phyloP scores from a whole-genome alignment of 2,797 vertebrate genomes.

The Silurus aristotelis region DNA sequence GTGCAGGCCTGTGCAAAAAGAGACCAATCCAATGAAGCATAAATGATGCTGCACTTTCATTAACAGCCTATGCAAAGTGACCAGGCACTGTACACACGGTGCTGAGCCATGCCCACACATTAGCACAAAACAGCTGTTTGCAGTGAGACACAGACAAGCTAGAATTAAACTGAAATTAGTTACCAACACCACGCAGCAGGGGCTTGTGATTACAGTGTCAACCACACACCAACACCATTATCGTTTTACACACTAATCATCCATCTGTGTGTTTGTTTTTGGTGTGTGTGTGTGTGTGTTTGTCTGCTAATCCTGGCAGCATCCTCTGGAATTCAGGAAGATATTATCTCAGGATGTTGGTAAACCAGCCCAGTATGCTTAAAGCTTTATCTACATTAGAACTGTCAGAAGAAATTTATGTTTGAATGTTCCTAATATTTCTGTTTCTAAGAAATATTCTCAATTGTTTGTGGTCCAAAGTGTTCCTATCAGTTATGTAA shows the following conservation, averaged over 20 bases:
- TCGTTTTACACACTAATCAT: constrained; percentile 50
- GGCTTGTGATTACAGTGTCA: constrained; percentile 54
- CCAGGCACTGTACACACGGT: constrained; percentile 10
- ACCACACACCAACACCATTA: constrained; percentile 52
- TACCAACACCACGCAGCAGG: constrained; percentile 50
- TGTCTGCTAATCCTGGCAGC: constrained; percentile 33
- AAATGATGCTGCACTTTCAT: constrained; percentile 46
- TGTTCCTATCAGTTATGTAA: neutral
- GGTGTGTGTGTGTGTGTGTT: constrained; percentile 12
- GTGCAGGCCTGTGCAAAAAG: constrained; percentile 14
- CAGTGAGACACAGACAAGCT: constrained; percentile 39
- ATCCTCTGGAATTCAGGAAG: constrained; percentile 39
- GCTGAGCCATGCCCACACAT: constrained; percentile 34
- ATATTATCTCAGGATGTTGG: constrained; percentile 44
- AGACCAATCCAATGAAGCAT: constrained; percentile 31
- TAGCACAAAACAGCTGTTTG: constrained; percentile 52
- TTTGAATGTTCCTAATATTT: constrained; percentile 1
- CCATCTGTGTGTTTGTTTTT: constrained; percentile 38
- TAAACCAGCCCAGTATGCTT: constrained; percentile 28
- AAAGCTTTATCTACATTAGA: constrained; percentile 16
- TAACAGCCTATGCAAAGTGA: constrained; percentile 44
- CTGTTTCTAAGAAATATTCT: neutral
- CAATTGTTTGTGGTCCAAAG: neutral
- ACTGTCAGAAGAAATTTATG: constrained; percentile 22
- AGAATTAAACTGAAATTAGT: constrained; percentile 56